These are phyloP conservation scores for Callyntrura sp. DNA, from an alignment of 2,888 invertebrate species.

Conservation along the genomic window DNA sequence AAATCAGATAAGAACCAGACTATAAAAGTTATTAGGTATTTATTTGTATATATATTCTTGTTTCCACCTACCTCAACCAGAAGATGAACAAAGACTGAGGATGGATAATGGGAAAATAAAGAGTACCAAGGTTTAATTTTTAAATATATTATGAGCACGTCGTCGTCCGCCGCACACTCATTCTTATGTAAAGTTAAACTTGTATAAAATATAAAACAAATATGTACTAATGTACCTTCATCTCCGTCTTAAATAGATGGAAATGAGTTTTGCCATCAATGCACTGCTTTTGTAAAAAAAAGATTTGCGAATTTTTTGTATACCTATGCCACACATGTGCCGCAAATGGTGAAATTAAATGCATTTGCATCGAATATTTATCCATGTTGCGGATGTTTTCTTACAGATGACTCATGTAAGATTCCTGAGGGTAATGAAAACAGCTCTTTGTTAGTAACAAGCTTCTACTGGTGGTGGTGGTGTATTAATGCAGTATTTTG, in stretches of 20 bases:
- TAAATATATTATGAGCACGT: background rate
- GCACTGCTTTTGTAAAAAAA: background rate
- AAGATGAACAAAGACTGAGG: background rate
- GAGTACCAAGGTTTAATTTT: background rate
- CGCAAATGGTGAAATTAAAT: no score
- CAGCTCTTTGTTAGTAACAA: no score
- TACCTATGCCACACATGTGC: background rate
- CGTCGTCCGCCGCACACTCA: background rate
- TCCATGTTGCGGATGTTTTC: no score
- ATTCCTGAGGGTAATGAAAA: no score
- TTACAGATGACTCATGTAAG: no score
- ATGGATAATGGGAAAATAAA: background rate
- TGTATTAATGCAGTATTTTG: no score
- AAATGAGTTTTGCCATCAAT: constrained; percentile 44
- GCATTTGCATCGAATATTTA: no score
- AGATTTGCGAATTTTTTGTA: background rate
- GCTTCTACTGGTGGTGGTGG: no score
- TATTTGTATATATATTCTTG: background rate
- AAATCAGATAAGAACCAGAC: constrained; percentile 35
- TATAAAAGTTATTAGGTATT: constrained; percentile 23
- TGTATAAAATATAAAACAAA: background rate
- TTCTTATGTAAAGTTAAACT: background rate
- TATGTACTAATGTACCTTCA: background rate
- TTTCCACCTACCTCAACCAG: constrained; percentile 6
- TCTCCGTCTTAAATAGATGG: constrained; percentile 14